phyloP scores from a whole-genome alignment of 2,797 vertebrate genomes.

The Sternarchorhynchus goeldii region DNA sequence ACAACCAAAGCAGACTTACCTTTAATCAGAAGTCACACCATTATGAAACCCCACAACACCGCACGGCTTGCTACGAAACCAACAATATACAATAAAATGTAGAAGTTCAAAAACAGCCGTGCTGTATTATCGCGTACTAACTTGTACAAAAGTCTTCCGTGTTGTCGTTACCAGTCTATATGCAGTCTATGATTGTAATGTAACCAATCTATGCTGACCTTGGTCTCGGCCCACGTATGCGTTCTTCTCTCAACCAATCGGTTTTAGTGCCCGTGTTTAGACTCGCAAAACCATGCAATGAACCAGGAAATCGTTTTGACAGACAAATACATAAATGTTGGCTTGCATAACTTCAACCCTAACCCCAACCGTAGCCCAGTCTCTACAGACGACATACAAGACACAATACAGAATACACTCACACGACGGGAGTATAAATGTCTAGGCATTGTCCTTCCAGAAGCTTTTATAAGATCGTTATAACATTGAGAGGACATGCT shows the following conservation, averaged over 20 bases:
- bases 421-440: slow-evolving; percentile 19
- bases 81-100: background rate
- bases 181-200: background rate
- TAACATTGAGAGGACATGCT: background rate
- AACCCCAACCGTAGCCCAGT: too few relatives aligned
- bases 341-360: background rate
- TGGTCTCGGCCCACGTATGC: slow-evolving; percentile 5
- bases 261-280: background rate
- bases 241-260: slow-evolving; percentile 31
- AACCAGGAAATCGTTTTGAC: slow-evolving; percentile 14
- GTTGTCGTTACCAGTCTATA: background rate
- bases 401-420: background rate
- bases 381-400: background rate
- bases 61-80: background rate
- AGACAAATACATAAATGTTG: too few relatives aligned
- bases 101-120: background rate
- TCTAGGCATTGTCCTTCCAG: too few relatives aligned
- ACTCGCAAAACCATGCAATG: background rate
- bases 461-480: background rate
- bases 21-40: slow-evolving; percentile 79
- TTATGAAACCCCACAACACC: slow-evolving; percentile 39
- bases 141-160: background rate
- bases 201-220: background rate
- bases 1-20: slow-evolving; percentile 56
- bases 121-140: background rate